Evolutionary conservation across 2,888 invertebrate species (phyloP), one percentile per base, ranked within the genome.

Genomic region (Andrena haemorrhoa): DNA sequence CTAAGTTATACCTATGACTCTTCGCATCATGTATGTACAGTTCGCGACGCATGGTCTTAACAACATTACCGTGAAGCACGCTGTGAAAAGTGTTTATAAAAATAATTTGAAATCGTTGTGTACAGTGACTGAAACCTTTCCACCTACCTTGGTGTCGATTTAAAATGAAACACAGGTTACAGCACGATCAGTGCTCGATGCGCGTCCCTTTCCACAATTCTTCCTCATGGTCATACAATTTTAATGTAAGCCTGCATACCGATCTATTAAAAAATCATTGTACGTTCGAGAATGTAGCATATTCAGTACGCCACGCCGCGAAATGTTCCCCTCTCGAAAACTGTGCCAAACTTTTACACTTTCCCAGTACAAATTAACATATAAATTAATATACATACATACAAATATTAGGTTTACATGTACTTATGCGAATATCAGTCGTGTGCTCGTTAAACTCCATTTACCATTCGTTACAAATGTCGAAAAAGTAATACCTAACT

Each of bases 371-470:
- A 71, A 75, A 74, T 64, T 56, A 66, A 56, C 53, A 60, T 75
- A 69, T 78, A 68, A 65, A 73, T 73, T 70, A 65, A 63, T 75
- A 58, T 85, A 80, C 75, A 86, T 56, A 84, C 75, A 83, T 72
- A 71, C 60, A 82, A 63, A 76, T 73, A 74, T 70, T 31, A 71
- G 8, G 78, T 31, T 58, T 61, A 63, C 60, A 31, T 64, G 47
- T 70, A 82, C 75, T 79, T 71, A 79, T 72, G 49, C 47, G 71
- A 58, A 69, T 73, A 76, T 82, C 82, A 82, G 82, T 82, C 82
- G 73, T 79, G 66, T 66, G 68, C 63, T 73, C 65, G 35, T 53
- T 77, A 60, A 64, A 77, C 65, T 16, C 41, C 49, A 70, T 60
- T 68, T 23, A 68, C 63, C 61, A 16, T 33, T 23, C 33, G 3